Conservation (phyloP, 30 jellyfish, hydroid and myxozoan species). For the Turritopsis dohrnii region DNA sequence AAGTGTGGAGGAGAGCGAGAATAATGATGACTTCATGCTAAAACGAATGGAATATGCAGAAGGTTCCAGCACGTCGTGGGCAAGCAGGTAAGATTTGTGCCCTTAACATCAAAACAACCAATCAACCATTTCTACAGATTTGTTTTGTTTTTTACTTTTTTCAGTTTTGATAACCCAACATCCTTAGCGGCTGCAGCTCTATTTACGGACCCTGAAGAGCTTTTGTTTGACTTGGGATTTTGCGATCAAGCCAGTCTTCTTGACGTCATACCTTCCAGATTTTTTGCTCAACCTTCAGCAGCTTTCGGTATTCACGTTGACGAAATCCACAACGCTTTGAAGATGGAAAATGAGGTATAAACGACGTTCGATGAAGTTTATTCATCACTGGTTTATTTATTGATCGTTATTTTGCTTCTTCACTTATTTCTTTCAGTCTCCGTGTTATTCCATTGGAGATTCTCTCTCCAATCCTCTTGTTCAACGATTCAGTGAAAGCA, state of each 20-base stretch:
- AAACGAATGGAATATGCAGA: neutral
- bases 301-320: conserved; percentile 22
- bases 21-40: neutral
- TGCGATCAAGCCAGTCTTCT: neutral
- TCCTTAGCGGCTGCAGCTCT: conserved; percentile 24
- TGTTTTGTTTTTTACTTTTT: neutral
- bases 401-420: neutral
- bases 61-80: neutral
- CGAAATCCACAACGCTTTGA: neutral
- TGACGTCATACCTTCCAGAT: conserved; percentile 13
- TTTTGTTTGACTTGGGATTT: conserved; percentile 22
- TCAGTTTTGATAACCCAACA: conserved; percentile 19
- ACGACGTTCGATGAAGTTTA: neutral
- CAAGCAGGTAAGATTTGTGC: neutral
- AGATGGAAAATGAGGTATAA: neutral
- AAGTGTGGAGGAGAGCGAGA: neutral
- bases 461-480: conserved; percentile 19
- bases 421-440: neutral
- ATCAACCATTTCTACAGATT: neutral
- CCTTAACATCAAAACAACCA: neutral
- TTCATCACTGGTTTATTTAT: neutral
- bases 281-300: conserved; percentile 13
- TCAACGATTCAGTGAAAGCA: conserved; percentile 44
- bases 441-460: neutral
- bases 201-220: conserved; percentile 11